phyloP scores from a whole-genome alignment of 2,113 vertebrate genomes.

The Irena cyanogastra region DNA sequence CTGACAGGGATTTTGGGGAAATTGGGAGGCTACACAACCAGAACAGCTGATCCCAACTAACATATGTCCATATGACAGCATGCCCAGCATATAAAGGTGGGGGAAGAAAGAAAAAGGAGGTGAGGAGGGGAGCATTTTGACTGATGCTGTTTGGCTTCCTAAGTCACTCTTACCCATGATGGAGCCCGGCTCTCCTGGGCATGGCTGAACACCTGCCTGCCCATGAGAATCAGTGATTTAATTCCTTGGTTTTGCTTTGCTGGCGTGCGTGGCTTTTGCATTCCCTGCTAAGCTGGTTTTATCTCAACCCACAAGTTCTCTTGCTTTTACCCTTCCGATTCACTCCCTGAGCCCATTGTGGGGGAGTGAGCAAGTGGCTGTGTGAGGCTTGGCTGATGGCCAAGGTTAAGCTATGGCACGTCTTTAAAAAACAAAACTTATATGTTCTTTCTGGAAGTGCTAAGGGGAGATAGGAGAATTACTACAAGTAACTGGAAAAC shows the following conservation, averaged over 20 bases:
- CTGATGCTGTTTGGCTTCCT: not conserved
- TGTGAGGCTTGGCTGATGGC: not conserved
- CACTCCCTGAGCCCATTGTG: accelerated
- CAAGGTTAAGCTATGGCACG: not conserved
- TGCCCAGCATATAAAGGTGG: not conserved
- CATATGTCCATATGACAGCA: too few relatives aligned
- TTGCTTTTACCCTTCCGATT: not conserved
- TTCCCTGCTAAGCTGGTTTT: not conserved
- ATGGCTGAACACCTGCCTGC: not conserved
- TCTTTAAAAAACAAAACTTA: not conserved
- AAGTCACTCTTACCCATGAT: too few relatives aligned
- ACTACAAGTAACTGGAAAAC: not conserved
- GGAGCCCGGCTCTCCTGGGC: not conserved
- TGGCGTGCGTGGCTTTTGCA: not conserved
- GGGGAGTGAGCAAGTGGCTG: not conserved
- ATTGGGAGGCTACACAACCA: not conserved
- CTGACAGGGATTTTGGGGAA: not conserved
- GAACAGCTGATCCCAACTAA: not conserved
- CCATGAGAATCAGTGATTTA: not conserved
- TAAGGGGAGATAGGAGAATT: not conserved
- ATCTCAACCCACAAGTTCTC: not conserved
- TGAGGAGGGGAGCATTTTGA: too few relatives aligned
- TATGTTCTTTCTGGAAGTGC: not conserved
- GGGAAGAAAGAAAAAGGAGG: not conserved
- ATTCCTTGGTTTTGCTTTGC: not conserved